Conservation (phyloP, 2,888 invertebrate genomes). For the Parnassius mnemosyne region DNA sequence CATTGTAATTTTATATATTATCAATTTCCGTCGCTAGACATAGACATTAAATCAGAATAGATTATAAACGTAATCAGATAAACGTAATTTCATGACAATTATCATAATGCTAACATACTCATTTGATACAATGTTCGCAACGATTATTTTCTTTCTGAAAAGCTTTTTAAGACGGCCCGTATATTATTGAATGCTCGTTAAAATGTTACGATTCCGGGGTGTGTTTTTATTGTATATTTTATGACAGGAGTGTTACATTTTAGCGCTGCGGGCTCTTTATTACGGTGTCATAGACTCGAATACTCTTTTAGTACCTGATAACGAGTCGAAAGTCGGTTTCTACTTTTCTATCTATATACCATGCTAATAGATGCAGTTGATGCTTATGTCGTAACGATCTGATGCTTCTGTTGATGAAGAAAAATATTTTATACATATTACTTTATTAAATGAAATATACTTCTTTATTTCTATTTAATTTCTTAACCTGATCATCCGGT, state of each 20-base stretch:
- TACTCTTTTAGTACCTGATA: constrained; percentile 74
- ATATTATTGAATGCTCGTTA: constrained; percentile 74
- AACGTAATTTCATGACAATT: constrained; percentile 37
- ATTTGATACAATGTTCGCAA: constrained; percentile 38
- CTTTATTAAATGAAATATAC: too few species aligned
- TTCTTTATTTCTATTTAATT: too few species aligned
- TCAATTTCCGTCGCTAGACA: constrained; percentile 51
- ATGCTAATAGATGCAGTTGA: constrained; percentile 12
- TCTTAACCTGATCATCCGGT: too few species aligned
- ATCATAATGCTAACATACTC: constrained; percentile 9
- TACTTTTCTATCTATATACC: constrained; percentile 36
- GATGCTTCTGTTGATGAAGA: constrained; percentile 2
- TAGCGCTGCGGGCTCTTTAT: constrained; percentile 79
- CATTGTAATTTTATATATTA: constrained; percentile 47
- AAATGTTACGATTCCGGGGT: constrained; percentile 70
- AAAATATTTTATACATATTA: too few species aligned
- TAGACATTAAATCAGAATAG: not conserved
- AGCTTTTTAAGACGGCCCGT: constrained; percentile 63
- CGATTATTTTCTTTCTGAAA: constrained; percentile 49
- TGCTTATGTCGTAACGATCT: not conserved
- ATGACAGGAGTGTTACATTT: constrained; percentile 74
- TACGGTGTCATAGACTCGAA: constrained; percentile 69
- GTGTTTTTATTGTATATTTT: constrained; percentile 74
- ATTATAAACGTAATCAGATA: constrained; percentile 11
- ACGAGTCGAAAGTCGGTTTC: constrained; percentile 56